Evolutionary conservation across 1,140 invertebrate species (phyloP).

Genomic region (Caenorhabditis inopinata): DNA sequence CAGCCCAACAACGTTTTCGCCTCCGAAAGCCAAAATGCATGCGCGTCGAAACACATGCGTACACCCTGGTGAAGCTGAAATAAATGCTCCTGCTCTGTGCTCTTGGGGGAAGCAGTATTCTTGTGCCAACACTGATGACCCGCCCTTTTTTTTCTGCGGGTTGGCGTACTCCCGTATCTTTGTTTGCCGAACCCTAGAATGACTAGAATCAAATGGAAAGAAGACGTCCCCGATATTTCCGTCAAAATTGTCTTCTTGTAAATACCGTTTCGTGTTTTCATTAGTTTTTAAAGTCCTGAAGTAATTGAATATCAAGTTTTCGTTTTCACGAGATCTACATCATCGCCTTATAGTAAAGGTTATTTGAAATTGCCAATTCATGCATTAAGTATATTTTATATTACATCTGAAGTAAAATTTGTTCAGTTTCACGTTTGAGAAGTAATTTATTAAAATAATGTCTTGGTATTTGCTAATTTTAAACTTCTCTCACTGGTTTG

Average conservation of each 20-base stretch:
- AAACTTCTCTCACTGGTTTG: not conserved
- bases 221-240: not conserved
- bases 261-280: not conserved
- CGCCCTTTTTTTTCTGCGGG: not conserved
- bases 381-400: too few relatives aligned
- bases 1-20: not conserved
- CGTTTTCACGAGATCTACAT: not conserved
- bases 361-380: too few relatives aligned
- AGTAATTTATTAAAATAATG: too few relatives aligned
- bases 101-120: not conserved
- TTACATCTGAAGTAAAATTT: too few relatives aligned
- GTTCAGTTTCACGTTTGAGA: too few relatives aligned
- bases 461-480: too few relatives aligned
- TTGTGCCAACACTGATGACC: slow-evolving; percentile 18
- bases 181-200: too few relatives aligned
- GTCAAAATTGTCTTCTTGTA: not conserved
- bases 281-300: not conserved
- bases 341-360: too few relatives aligned
- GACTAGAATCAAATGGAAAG: too few relatives aligned
- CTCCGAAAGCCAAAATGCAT: slow-evolving; percentile 25
- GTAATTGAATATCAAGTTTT: slow-evolving; percentile 12
- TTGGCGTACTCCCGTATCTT: not conserved
- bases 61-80: slow-evolving; percentile 5
- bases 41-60: slow-evolving; percentile 19
- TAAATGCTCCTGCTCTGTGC: not conserved